A percentile compares a stretch with the other conserved stretches of the same genome.
These are phyloP conservation scores for Melospiza georgiana DNA, from an alignment of 2,113 vertebrate genomes.

Conservation along the genomic window DNA sequence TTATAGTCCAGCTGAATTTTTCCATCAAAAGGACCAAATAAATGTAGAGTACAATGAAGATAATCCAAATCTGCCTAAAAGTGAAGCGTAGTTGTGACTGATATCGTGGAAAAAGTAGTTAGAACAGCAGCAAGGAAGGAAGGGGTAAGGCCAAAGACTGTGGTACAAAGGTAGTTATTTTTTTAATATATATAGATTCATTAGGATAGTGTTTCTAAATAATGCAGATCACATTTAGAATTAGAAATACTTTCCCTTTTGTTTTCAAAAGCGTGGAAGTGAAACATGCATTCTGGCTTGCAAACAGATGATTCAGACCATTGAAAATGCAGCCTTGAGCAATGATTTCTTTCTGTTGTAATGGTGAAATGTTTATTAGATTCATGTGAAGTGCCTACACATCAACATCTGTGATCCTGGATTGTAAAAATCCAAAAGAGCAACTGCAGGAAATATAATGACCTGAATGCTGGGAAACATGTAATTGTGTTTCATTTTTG, in stretches of 20 bases:
- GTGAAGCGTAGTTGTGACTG: background rate
- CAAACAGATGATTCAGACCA: background rate
- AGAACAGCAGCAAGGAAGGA: background rate
- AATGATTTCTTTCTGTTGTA: background rate
- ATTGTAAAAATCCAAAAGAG: background rate
- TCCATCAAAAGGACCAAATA: background rate
- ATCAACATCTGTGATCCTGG: background rate
- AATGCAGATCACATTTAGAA: background rate
- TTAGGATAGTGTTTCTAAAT: background rate
- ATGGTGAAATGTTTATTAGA: background rate
- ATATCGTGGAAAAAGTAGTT: background rate
- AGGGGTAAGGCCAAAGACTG: background rate
- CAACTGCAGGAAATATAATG: background rate
- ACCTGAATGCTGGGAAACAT: background rate
- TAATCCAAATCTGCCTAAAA: background rate
- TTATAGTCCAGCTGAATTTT: background rate
- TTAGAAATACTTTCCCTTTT: background rate
- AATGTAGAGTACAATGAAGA: background rate
- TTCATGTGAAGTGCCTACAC: background rate
- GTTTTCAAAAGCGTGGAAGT: background rate
- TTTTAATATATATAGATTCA: background rate
- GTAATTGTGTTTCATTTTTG: background rate
- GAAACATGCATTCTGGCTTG: background rate
- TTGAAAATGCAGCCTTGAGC: background rate
- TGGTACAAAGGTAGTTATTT: rapidly evolving